Evolutionary conservation across 2,888 invertebrate species (phyloP), one percentile per base, ranked within the genome.

Genomic region (Thymelicus sylvestris): DNA sequence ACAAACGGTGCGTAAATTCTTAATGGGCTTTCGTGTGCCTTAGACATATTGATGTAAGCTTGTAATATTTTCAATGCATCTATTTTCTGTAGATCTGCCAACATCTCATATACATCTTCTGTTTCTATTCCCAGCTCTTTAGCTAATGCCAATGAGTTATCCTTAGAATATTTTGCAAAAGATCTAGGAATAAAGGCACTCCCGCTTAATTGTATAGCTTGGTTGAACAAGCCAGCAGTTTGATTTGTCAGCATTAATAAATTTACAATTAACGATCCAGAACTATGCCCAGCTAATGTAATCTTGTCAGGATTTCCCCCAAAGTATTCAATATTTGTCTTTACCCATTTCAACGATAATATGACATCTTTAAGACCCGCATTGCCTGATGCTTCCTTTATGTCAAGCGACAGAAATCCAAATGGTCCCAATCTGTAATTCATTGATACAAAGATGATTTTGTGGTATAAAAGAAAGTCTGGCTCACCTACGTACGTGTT

Each of bases 341-440:
- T 80, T 6, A 85, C 74, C 86, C 86, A 87, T 63, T 79, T 75
- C 12, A 87, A 70, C 0, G 83, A 81, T 44, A 83, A 69, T 39
- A 84, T 67, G 7, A 83, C 76, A 68, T 88, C 87, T 77, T 86
- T 88, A n/a, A 88, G 48, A 0, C 82, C 87, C n/a, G 82, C 81
- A 69, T 87, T 88, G n/a, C 86, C 87, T 0, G 83, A 74, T 6
- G 79, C 82, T 13, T 80, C 78, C n/a, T 78, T 67, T n/a, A 76
- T 81, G 24, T 79, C 78, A 7, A 86, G 79, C 7, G 83, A 83
- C 8, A 88, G 74, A 74, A 84, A 86, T 59, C 88, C 88, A 19
- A 88, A 75, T 8, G 85, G 83, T 12, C 88, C 86, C 8, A 89
- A 75, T 74, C 90, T 80, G 72, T 67, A 80, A 70, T 64, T 62